Conservation (phyloP, 2,113 vertebrate genomes). For the Ranitomeya imitator region DNA sequence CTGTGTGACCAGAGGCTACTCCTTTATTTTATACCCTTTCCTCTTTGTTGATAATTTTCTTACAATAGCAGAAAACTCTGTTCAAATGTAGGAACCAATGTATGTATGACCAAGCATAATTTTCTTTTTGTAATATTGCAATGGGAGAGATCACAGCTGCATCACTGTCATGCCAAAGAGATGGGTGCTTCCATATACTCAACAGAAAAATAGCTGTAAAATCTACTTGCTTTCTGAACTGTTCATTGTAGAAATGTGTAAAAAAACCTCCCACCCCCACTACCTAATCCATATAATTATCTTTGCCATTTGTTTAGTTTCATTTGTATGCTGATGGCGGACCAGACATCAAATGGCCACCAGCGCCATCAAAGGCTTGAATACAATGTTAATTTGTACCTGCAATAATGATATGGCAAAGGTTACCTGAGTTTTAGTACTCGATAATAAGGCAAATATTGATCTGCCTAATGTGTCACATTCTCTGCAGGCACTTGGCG, state of each 20-base stretch:
- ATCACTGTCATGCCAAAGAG: too few relatives aligned
- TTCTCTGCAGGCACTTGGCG: slow-evolving; percentile 3
- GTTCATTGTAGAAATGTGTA: neutral
- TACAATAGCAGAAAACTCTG: too few relatives aligned
- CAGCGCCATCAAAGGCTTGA: neutral
- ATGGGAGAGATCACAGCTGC: too few relatives aligned
- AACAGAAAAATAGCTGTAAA: too few relatives aligned
- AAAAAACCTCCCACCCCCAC: too few relatives aligned
- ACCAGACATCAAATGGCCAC: neutral
- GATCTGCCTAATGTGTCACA: slow-evolving; percentile 35
- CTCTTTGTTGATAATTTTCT: too few relatives aligned
- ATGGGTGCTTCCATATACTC: too few relatives aligned
- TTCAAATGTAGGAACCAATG: too few relatives aligned
- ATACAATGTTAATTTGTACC: neutral
- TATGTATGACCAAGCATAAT: too few relatives aligned
- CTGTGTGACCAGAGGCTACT: too few relatives aligned
- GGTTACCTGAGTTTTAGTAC: slow-evolving; percentile 15
- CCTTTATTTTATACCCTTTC: too few relatives aligned
- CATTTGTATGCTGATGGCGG: neutral
- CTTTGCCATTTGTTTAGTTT: neutral
- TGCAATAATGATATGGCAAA: slow-evolving; percentile 43
- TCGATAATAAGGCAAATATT: slow-evolving; percentile 40
- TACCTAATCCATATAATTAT: neutral
- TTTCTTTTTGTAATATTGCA: too few relatives aligned
- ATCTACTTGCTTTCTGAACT: neutral